Evolutionary conservation across 2,113 vertebrate species (phyloP).

Genomic region (Apeltes quadracus): DNA sequence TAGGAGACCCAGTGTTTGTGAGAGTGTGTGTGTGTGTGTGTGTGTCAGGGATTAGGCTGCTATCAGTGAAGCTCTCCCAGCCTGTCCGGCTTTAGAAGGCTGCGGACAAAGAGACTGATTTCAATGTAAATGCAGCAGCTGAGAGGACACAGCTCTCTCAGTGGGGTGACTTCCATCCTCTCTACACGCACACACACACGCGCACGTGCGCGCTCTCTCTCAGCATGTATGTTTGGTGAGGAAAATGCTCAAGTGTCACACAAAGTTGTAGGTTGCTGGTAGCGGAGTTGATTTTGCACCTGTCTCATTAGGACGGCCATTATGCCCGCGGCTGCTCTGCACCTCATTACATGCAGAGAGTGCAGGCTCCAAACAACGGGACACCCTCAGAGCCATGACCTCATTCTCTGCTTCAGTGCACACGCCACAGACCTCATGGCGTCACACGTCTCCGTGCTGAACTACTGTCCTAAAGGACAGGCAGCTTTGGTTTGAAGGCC

Average conservation of each 20-base stretch:
- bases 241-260: not conserved
- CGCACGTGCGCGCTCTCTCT: conserved; percentile 1
- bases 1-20: conserved; percentile 16
- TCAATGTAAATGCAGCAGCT: conserved; percentile 77
- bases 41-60: conserved; percentile 64
- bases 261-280: not conserved
- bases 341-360: conserved; percentile 85
- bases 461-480: too few species aligned
- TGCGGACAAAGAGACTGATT: conserved; percentile 72
- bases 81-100: conserved; percentile 54
- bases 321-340: conserved; percentile 75
- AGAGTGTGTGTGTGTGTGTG: conserved; percentile 37
- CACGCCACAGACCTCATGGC: conserved; percentile 49
- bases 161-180: conserved; percentile 71
- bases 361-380: conserved; percentile 59
- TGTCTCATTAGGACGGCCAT: conserved; percentile 66
- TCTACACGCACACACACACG: conserved; percentile 20
- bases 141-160: conserved; percentile 66
- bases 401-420: conserved; percentile 44
- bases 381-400: conserved; percentile 60
- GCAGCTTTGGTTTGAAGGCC: too few species aligned
- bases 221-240: conserved; percentile 12
- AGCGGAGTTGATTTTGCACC: conserved; percentile 47
- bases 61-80: conserved; percentile 58
- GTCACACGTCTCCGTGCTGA: not conserved